These are phyloP conservation scores for Dinocampus coccinellae DNA, from an alignment of 2,888 invertebrate genomes.

Conservation along the genomic window DNA sequence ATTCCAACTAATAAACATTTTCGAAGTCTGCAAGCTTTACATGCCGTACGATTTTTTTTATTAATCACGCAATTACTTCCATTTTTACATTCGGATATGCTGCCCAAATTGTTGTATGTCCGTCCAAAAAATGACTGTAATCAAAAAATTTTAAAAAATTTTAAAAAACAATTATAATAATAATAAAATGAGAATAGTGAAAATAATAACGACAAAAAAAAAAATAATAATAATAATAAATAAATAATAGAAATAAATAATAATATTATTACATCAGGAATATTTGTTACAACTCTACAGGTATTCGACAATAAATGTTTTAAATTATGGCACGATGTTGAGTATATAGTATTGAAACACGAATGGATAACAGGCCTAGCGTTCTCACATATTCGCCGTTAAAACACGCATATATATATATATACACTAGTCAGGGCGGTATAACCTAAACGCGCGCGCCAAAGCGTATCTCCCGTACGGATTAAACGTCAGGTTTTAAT, in stretches of 20 bases:
- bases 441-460: constrained; percentile 31
- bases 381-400: neutral
- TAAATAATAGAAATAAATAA: neutral
- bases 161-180: no score
- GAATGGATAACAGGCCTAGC: neutral
- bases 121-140: constrained; percentile 93
- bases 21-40: constrained; percentile 89
- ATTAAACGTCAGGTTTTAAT: constrained; percentile 62
- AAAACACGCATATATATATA: neutral
- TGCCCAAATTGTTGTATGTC: constrained; percentile 90
- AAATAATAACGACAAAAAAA: no score
- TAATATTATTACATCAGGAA: neutral
- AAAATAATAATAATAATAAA: constrained; percentile 9
- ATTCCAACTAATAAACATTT: constrained; percentile 91
- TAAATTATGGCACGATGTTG: constrained; percentile 1
- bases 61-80: constrained; percentile 92
- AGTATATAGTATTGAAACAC: constrained; percentile 1
- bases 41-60: constrained; percentile 92
- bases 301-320: constrained; percentile 16
- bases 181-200: no score
- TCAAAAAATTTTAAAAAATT: no score
- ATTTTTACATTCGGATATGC: constrained; percentile 93
- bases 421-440: constrained; percentile 12
- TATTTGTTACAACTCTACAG: neutral
- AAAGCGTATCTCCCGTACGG: constrained; percentile 42